Evolutionary conservation across 2,113 vertebrate genomes (phyloP).

Genomic region (Columbina picui): DNA sequence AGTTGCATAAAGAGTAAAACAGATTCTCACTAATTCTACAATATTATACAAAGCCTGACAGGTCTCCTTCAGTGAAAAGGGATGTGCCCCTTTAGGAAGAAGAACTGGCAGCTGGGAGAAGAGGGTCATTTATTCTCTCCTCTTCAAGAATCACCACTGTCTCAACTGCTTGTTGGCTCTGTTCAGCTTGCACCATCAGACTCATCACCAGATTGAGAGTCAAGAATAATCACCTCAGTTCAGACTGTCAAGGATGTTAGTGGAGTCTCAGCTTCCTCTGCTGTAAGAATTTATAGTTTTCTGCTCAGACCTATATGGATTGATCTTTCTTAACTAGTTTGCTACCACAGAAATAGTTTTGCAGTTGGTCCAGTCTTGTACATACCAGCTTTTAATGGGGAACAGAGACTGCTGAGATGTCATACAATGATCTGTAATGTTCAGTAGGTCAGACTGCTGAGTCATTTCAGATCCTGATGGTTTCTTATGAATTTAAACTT

Average conservation of each 20-base stretch:
- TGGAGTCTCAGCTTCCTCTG: background rate
- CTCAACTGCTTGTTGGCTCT: background rate
- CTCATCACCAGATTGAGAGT: background rate
- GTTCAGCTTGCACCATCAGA: background rate
- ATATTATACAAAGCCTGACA: background rate
- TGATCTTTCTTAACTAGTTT: background rate
- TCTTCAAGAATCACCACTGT: background rate
- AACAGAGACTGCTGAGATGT: background rate
- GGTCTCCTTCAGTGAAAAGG: background rate
- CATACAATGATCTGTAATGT: background rate
- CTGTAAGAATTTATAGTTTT: background rate
- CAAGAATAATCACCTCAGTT: background rate
- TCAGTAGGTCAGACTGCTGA: background rate
- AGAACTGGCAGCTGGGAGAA: background rate
- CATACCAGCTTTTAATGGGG: background rate
- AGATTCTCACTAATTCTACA: background rate
- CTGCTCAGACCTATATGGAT: background rate
- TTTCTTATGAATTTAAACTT: background rate
- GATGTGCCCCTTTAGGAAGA: background rate
- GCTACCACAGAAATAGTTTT: rapidly evolving
- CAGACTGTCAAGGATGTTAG: background rate
- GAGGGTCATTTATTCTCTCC: background rate
- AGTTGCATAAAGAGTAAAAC: background rate
- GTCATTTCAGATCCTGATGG: background rate
- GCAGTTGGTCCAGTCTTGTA: background rate